These are phyloP conservation scores for Rambutsinella grinnellia DNA, from an alignment of 2,888 invertebrate species.

Conservation along the genomic window DNA sequence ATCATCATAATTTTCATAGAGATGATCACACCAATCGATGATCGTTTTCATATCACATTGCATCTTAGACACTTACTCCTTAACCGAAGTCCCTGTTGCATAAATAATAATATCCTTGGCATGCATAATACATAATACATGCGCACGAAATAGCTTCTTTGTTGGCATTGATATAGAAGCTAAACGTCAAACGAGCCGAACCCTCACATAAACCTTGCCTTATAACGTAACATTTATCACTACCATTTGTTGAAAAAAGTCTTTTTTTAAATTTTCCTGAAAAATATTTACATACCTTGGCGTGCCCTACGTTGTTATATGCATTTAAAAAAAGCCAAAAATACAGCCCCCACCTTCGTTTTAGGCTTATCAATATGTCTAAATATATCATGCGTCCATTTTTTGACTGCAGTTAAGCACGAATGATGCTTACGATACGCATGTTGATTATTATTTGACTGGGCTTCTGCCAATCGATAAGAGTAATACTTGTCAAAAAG, in stretches of 20 bases:
- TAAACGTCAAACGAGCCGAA: slow-evolving; percentile 31
- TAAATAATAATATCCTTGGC: slow-evolving; percentile 48
- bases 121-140: slow-evolving; percentile 32
- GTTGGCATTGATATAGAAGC: slow-evolving; percentile 34
- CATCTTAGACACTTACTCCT: no score
- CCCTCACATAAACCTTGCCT: slow-evolving; percentile 46
- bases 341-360: slow-evolving; percentile 37
- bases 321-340: slow-evolving; percentile 64
- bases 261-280: slow-evolving; percentile 6
- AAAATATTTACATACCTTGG: slow-evolving; percentile 15
- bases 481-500: slow-evolving; percentile 56
- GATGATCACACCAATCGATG: no score
- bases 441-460: slow-evolving; percentile 55
- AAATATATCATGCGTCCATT: slow-evolving; percentile 52
- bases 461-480: slow-evolving; percentile 30
- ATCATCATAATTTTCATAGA: no score
- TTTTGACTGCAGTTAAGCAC: slow-evolving; percentile 53
- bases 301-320: slow-evolving; percentile 63
- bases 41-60: no score
- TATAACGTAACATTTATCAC: slow-evolving; percentile 1
- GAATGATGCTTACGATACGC: slow-evolving; percentile 61
- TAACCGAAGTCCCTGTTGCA: neutral
- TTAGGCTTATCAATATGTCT: slow-evolving; percentile 38
- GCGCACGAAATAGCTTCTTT: neutral
- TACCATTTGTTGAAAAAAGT: slow-evolving; percentile 6